phyloP scores from a whole-genome alignment of 1,140 invertebrate genomes.

The Heliothis virescens region DNA sequence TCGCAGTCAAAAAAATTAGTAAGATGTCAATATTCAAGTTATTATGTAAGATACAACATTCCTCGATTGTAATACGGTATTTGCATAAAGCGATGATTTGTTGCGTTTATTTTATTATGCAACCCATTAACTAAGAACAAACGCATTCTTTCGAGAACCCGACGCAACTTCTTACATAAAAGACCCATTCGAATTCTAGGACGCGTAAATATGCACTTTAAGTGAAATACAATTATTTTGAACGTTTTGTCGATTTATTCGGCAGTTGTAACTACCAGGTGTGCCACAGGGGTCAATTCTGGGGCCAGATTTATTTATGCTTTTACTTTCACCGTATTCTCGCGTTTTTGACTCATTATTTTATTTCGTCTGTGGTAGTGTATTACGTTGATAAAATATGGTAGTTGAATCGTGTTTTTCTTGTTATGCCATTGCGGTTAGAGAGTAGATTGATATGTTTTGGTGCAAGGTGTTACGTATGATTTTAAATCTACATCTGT shows the following conservation, averaged over 20 bases:
- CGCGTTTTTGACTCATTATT: slow-evolving; percentile 50
- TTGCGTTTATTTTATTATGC: slow-evolving; percentile 38
- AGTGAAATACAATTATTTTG: slow-evolving; percentile 6
- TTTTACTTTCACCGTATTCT: slow-evolving; percentile 73
- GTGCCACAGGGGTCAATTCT: slow-evolving; percentile 64
- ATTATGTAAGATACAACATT: slow-evolving; percentile 54
- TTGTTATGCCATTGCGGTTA: slow-evolving; percentile 22
- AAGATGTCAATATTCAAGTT: slow-evolving; percentile 47
- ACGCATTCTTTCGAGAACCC: slow-evolving; percentile 49
- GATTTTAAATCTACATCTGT: slow-evolving; percentile 3
- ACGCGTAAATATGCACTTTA: slow-evolving; percentile 39
- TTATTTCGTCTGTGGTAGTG: slow-evolving; percentile 53
- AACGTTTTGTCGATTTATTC: slow-evolving; percentile 10
- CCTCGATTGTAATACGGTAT: slow-evolving; percentile 50
- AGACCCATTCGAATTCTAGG: slow-evolving; percentile 31
- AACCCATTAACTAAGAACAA: slow-evolving; percentile 46
- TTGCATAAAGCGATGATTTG: slow-evolving; percentile 58
- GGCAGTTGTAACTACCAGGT: slow-evolving; percentile 53
- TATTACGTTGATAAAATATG: slow-evolving; percentile 13
- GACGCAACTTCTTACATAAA: slow-evolving; percentile 46
- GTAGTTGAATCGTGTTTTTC: slow-evolving; percentile 7
- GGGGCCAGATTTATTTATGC: slow-evolving; percentile 68
- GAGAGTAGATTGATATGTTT: slow-evolving; percentile 33
- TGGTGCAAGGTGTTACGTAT: neutral
- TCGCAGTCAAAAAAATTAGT: slow-evolving; percentile 42